phyloP scores from a whole-genome alignment of 2,797 vertebrate genomes.

The Knipowitschia caucasica region DNA sequence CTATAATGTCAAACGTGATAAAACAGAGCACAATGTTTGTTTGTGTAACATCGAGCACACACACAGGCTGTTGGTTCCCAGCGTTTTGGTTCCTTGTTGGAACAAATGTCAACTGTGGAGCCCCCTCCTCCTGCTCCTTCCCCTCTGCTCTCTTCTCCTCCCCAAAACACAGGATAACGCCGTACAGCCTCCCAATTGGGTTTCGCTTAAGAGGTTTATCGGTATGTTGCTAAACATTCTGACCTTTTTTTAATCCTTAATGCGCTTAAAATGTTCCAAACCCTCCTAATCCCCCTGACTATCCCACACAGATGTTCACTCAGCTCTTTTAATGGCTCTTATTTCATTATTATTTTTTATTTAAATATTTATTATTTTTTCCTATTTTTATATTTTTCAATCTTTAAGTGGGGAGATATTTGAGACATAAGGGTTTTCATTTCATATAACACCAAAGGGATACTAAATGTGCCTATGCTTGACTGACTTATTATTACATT shows the following conservation, averaged over 20 bases:
- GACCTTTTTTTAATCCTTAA: constrained; percentile 86
- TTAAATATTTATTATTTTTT: constrained; percentile 43
- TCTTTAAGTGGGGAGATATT: constrained; percentile 45
- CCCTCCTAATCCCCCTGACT: constrained; percentile 77
- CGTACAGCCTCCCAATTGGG: constrained; percentile 76
- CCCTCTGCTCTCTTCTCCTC: constrained; percentile 52
- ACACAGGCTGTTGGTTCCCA: constrained; percentile 39
- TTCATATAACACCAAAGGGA: no score
- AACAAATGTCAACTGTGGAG: constrained; percentile 70
- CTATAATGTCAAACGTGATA: constrained; percentile 24
- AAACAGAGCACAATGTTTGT: constrained; percentile 13
- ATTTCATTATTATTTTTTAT: constrained; percentile 58
- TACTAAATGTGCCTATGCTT: constrained; percentile 14
- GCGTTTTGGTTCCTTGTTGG: constrained; percentile 58
- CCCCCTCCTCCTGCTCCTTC: constrained; percentile 29
- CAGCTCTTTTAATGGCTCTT: constrained; percentile 75
- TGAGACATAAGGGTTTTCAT: constrained; percentile 29
- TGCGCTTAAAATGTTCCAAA: constrained; percentile 84
- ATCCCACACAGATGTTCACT: constrained; percentile 79
- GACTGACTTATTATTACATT: constrained; percentile 48
- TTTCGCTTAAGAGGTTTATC: constrained; percentile 84
- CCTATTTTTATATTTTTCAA: constrained; percentile 46
- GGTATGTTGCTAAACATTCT: constrained; percentile 84
- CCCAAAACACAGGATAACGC: constrained; percentile 74
- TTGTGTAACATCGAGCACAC: constrained; percentile 43